Percentiles rank a stretch among this genome's conserved stretches.
Evolutionary conservation across 2,113 vertebrate genomes (phyloP).

Genomic region (Hylia prasina): DNA sequence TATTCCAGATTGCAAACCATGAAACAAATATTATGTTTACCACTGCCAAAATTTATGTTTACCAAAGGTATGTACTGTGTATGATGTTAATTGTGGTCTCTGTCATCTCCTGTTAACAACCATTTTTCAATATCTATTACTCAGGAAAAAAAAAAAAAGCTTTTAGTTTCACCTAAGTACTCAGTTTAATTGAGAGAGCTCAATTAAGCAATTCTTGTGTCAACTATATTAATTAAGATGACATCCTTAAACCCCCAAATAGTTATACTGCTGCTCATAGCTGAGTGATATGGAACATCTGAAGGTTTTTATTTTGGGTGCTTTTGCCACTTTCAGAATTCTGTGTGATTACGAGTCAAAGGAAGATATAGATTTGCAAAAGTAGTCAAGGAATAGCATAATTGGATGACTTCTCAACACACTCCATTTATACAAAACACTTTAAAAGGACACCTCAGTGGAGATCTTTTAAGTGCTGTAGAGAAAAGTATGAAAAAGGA

Average conservation of each 20-base stretch:
- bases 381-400: neutral
- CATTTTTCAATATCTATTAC: neutral
- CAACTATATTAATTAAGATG: neutral
- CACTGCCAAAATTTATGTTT: neutral
- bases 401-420: neutral
- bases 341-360: neutral
- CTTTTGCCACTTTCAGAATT: neutral
- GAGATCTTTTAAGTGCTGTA: neutral
- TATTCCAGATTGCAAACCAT: neutral
- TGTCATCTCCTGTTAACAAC: neutral
- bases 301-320: neutral
- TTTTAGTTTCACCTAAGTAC: neutral
- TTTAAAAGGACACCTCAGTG: neutral
- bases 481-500: neutral
- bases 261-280: neutral
- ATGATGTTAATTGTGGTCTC: neutral
- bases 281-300: neutral
- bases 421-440: neutral
- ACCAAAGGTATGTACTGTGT: fast-evolving
- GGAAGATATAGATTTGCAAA: neutral
- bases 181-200: neutral
- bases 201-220: neutral
- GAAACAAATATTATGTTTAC: neutral
- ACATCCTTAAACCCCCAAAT: neutral
- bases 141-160: neutral